Evolutionary conservation across 2,888 invertebrate species (phyloP), one percentile per base, ranked within the genome.

Genomic region (Anthophora plumipes): DNA sequence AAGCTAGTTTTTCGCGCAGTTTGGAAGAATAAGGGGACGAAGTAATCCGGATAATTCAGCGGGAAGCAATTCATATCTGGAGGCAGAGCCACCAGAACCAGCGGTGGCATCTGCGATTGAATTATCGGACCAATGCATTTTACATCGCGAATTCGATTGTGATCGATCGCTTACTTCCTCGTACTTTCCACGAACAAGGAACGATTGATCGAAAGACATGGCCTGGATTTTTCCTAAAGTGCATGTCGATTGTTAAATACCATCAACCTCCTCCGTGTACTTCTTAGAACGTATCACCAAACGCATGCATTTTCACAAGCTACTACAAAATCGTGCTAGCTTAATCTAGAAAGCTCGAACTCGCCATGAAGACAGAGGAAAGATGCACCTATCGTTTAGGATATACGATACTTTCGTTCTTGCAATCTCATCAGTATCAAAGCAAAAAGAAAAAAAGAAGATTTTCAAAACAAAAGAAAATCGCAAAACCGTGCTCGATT

Each of bases 41-140:
- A 68, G 48, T 48, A 50, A 60, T 60, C 41, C 46, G 22, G 31
- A 25, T 67, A 66, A 73, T 73, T 50, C 59, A 39, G 31, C 17
- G 46, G 37, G 46, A 39, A 20, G 55, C 55, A 54, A 68, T 77
- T 77, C 77, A 54, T 77, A 61, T 61, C 67, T 55, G n/a, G 43
- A 43, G 14, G 37, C 11, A 1, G 37, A 31, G 20, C 52, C 37
- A 39, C 37, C 63, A 25, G 41, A 50, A 22, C 43, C 48, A 41
- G 12, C 46, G 20, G 20, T 39, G 20, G 20, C 22, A 25, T 37
- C 55, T 25, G 41, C 70, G 71, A 86, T 75, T 66, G 86, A 83
- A 75, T 85, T 77, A 80, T 83, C 78, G 80, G 41, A 31, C 31
- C 75, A 55, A 86, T 85, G 77, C 80, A 86, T 85, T 86, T 85